Evolutionary conservation across 2,113 vertebrate species (phyloP).

Genomic region (Mystacornis crossleyi): DNA sequence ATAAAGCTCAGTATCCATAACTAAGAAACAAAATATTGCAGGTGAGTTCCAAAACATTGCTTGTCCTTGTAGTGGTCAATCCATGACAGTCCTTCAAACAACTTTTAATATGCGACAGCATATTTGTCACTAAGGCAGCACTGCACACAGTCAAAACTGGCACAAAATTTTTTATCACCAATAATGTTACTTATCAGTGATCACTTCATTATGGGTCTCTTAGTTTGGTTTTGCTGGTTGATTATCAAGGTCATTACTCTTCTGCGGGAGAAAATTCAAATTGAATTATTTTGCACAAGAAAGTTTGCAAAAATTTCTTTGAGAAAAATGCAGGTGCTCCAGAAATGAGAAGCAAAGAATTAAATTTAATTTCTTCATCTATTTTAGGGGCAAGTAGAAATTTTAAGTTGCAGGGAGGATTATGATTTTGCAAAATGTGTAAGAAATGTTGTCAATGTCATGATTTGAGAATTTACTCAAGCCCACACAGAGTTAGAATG

Average conservation of each 20-base stretch:
- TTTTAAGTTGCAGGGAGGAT: not conserved
- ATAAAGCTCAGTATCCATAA: not conserved
- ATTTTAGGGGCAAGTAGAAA: not conserved
- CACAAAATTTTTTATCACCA: not conserved
- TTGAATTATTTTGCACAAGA: not conserved
- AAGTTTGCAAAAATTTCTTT: not conserved
- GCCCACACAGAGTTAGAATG: not conserved
- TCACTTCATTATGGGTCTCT: not conserved
- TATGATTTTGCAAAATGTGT: not conserved
- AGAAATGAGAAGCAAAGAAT: not conserved
- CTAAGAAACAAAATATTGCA: not conserved
- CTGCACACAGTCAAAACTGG: not conserved
- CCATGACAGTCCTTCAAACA: too few relatives aligned
- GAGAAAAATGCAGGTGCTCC: not conserved
- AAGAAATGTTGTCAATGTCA: not conserved
- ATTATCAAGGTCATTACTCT: not conserved
- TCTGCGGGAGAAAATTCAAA: not conserved
- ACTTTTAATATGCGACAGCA: not conserved
- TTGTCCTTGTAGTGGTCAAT: too few relatives aligned
- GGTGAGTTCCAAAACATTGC: not conserved
- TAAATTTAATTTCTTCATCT: not conserved
- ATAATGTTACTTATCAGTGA: not conserved
- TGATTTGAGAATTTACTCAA: not conserved
- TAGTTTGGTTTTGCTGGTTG: not conserved
- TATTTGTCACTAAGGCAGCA: not conserved